A percentile compares a stretch with the other conserved stretches of the same genome.
Conservation (phyloP, 2,797 vertebrate species). For the Neomorphus geoffroyi region DNA sequence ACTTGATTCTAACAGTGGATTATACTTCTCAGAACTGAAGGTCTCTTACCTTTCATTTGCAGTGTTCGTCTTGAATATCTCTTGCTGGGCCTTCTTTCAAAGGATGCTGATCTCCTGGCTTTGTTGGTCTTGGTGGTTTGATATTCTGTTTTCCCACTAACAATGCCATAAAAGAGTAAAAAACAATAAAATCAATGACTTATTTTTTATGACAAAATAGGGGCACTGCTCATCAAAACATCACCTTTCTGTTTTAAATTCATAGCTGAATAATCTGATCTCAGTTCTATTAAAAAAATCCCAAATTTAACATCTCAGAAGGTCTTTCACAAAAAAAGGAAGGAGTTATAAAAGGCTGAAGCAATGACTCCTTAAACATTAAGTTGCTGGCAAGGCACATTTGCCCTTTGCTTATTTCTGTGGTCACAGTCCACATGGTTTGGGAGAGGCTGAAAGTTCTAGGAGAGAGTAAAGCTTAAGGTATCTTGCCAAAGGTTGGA, state of each 20-base stretch:
- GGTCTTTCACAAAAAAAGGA: not conserved
- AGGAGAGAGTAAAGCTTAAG: not conserved
- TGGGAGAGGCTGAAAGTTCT: not conserved
- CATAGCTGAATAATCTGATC: not conserved
- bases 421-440: not conserved
- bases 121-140: conserved; percentile 97
- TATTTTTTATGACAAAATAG: not conserved
- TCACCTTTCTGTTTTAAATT: not conserved
- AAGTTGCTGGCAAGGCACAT: not conserved
- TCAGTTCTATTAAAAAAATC: not conserved
- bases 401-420: not conserved
- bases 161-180: not conserved
- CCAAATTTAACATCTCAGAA: not conserved
- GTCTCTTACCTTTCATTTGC: conserved; percentile 85
- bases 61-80: conserved; percentile 93
- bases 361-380: not conserved
- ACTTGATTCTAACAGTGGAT: not conserved
- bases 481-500: not conserved
- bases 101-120: conserved; percentile 91
- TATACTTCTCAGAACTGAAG: not conserved
- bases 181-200: not conserved
- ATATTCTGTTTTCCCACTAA: conserved; percentile 96
- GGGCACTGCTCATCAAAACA: not conserved
- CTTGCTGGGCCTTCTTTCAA: conserved; percentile 95
- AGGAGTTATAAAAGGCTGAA: not conserved